phyloP scores from a whole-genome alignment of 2,888 invertebrate species.

The Bellardia pandia region DNA sequence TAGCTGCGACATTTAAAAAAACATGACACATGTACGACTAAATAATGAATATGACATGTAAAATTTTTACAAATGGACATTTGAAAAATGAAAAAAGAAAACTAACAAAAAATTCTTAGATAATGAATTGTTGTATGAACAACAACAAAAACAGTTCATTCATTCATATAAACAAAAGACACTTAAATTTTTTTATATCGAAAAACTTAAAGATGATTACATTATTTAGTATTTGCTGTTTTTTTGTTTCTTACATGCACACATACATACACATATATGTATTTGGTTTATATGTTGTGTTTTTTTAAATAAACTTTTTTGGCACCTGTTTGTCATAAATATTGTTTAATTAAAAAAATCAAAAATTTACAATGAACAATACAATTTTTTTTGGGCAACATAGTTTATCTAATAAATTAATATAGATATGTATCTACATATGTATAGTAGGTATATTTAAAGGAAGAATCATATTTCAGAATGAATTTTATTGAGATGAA shows the following conservation, averaged over 20 bases:
- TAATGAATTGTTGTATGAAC: slow-evolving; percentile 44
- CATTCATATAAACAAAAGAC: slow-evolving; percentile 20
- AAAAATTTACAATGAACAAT: slow-evolving; percentile 1
- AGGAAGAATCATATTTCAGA: too few relatives aligned
- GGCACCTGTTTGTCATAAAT: slow-evolving; percentile 72
- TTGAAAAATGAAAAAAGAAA: slow-evolving; percentile 28
- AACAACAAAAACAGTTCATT: neutral
- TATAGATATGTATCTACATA: too few relatives aligned
- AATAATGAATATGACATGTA: slow-evolving; percentile 65
- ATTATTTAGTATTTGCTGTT: too few relatives aligned
- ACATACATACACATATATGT: neutral
- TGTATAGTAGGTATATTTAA: too few relatives aligned
- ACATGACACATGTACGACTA: slow-evolving; percentile 67
- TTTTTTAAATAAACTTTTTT: slow-evolving; percentile 21
- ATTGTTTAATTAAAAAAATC: slow-evolving; percentile 27
- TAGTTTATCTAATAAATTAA: too few relatives aligned
- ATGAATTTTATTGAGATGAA: too few relatives aligned
- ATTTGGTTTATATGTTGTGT: slow-evolving; percentile 20
- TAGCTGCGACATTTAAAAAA: slow-evolving; percentile 59
- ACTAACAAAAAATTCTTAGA: neutral
- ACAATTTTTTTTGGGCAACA: slow-evolving; percentile 22
- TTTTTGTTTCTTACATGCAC: too few relatives aligned
- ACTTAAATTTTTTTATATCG: slow-evolving; percentile 8
- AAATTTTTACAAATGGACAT: slow-evolving; percentile 49
- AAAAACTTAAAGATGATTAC: slow-evolving; percentile 33